These are phyloP conservation scores for Colius striatus DNA, from an alignment of 2,113 vertebrate species.

Conservation along the genomic window DNA sequence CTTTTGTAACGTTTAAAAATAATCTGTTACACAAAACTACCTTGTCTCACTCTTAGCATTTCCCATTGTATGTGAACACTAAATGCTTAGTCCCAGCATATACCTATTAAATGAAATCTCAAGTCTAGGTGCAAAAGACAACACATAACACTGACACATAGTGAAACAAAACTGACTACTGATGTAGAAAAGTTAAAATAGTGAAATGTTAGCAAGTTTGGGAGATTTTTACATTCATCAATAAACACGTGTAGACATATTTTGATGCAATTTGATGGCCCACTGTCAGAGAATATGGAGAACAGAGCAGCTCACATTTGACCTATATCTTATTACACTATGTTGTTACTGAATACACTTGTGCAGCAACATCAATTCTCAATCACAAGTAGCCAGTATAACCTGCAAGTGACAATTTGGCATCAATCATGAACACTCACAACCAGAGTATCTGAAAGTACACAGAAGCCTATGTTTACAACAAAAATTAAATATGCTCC, in stretches of 20 bases:
- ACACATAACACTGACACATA: neutral
- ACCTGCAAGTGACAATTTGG: neutral
- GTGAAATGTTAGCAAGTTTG: neutral
- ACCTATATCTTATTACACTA: rapidly evolving
- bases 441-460: neutral
- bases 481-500: neutral
- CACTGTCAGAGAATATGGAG: neutral
- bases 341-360: neutral
- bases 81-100: neutral
- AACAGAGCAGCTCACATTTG: neutral
- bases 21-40: neutral
- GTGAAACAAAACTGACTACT: neutral
- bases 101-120: neutral
- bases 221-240: neutral
- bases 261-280: neutral
- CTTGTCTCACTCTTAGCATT: neutral
- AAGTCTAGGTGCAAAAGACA: neutral
- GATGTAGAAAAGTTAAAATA: neutral
- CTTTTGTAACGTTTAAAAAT: neutral
- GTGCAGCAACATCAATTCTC: neutral
- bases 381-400: neutral
- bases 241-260: neutral
- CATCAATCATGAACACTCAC: neutral
- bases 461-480: neutral
- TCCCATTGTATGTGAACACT: neutral